Conservation (phyloP, 2,113 vertebrate genomes). For the Melanostigma gelatinosum region DNA sequence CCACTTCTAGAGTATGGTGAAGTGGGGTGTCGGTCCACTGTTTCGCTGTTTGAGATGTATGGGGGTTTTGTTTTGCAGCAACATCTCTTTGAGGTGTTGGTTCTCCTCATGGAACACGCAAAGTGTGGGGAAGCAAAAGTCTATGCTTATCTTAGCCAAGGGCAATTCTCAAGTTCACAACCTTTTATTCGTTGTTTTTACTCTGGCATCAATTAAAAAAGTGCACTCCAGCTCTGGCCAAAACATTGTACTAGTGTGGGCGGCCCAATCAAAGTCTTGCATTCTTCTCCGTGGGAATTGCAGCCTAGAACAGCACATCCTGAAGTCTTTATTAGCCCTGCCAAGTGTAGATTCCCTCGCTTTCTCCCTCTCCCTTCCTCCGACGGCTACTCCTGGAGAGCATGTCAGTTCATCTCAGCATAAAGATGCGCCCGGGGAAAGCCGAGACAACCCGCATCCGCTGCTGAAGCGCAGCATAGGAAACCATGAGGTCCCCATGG, state of each 20-base stretch:
- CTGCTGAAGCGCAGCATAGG: slow-evolving; percentile 10
- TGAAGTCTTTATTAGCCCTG: slow-evolving; percentile 62
- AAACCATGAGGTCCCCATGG: slow-evolving; percentile 21
- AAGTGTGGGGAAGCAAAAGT: slow-evolving; percentile 38
- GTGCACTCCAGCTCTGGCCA: slow-evolving; percentile 49
- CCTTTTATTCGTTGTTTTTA: slow-evolving; percentile 49
- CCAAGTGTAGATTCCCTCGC: slow-evolving; percentile 42
- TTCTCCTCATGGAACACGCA: slow-evolving; percentile 21
- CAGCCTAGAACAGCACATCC: slow-evolving; percentile 62
- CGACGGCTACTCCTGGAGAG: slow-evolving; percentile 39
- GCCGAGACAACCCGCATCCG: slow-evolving; percentile 19
- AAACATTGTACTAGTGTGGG: slow-evolving; percentile 64
- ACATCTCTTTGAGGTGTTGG: slow-evolving; percentile 48
- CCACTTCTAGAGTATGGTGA: background rate
- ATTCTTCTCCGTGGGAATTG: slow-evolving; percentile 61
- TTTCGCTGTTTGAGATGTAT: slow-evolving; percentile 12
- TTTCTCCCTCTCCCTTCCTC: slow-evolving; percentile 9
- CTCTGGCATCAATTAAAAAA: slow-evolving; percentile 47
- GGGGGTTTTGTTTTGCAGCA: slow-evolving; percentile 4
- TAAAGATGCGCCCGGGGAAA: slow-evolving; percentile 25
- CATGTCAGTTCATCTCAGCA: slow-evolving; percentile 61
- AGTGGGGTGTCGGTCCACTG: background rate
- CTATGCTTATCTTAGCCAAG: slow-evolving; percentile 40
- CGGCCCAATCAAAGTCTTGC: slow-evolving; percentile 62
- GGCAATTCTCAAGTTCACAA: slow-evolving; percentile 57